Conservation (phyloP, 2,888 invertebrate species). For the Dryocosmus kuriphilus region DNA sequence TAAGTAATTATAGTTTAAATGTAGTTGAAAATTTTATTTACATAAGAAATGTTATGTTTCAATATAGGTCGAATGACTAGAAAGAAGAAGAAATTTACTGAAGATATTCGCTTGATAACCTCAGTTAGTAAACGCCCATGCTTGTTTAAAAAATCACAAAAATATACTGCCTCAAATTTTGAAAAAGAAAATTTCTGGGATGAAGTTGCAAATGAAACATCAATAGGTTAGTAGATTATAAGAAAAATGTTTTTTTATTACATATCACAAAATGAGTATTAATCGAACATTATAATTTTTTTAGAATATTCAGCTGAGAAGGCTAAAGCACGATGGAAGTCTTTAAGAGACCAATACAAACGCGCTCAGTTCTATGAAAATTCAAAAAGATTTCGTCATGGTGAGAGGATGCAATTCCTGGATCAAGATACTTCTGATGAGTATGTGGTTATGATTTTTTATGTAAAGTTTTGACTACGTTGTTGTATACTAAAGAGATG, state of each 20-base stretch:
- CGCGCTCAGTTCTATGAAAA: background rate
- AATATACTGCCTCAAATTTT: background rate
- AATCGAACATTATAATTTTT: background rate
- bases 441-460: too few species aligned
- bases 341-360: background rate
- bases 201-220: background rate
- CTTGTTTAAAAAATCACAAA: background rate
- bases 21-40: background rate
- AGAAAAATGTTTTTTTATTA: background rate
- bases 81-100: background rate
- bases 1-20: too few species aligned
- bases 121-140: background rate
- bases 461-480: too few species aligned
- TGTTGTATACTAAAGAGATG: too few species aligned
- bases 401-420: too few species aligned
- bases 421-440: too few species aligned
- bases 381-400: too few species aligned
- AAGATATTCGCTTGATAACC: background rate
- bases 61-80: background rate
- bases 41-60: background rate
- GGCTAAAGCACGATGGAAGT: background rate
- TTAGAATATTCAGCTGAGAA: background rate
- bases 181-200: background rate
- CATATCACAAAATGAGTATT: background rate
- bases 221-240: background rate